phyloP scores from a whole-genome alignment of 2,888 invertebrate species.

The Apamea crenata region DNA sequence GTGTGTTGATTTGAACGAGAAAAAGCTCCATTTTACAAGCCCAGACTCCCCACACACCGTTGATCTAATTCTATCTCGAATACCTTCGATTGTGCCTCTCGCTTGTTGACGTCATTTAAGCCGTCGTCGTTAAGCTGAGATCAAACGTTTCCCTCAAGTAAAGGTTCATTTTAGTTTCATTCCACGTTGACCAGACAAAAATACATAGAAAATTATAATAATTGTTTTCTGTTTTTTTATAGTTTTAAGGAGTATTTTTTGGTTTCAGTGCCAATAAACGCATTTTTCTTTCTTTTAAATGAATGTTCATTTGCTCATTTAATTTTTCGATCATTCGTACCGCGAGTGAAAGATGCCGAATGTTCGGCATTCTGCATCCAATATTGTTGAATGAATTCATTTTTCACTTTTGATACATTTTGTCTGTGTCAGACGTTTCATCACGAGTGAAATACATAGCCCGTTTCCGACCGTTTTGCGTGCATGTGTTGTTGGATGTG shows the following conservation, averaged over 20 bases:
- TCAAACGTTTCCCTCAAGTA: neutral
- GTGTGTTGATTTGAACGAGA: neutral
- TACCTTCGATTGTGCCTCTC: constrained; percentile 31
- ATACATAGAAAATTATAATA: too few relatives aligned
- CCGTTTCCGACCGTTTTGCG: neutral
- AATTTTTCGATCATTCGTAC: too few relatives aligned
- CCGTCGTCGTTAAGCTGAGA: neutral
- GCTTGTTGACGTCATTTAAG: constrained; percentile 19
- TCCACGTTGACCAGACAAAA: neutral
- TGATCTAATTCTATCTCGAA: constrained; percentile 31
- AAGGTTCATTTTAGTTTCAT: neutral
- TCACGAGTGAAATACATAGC: neutral
- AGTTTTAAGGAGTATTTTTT: too few relatives aligned
- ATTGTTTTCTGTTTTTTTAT: too few relatives aligned
- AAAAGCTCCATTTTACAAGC: neutral
- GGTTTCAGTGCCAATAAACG: too few relatives aligned
- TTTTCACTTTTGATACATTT: neutral
- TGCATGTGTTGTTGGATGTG: neutral
- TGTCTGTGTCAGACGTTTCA: neutral
- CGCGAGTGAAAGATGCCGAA: neutral
- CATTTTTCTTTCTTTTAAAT: neutral
- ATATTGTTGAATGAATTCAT: too few relatives aligned
- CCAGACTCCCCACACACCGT: constrained; percentile 17
- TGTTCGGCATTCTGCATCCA: too few relatives aligned
- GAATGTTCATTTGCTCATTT: neutral